Percentiles rank a stretch among this genome's conserved stretches.
These are phyloP conservation scores for Microctonus aethiopoides DNA, from an alignment of 2,888 invertebrate species.

Conservation along the genomic window DNA sequence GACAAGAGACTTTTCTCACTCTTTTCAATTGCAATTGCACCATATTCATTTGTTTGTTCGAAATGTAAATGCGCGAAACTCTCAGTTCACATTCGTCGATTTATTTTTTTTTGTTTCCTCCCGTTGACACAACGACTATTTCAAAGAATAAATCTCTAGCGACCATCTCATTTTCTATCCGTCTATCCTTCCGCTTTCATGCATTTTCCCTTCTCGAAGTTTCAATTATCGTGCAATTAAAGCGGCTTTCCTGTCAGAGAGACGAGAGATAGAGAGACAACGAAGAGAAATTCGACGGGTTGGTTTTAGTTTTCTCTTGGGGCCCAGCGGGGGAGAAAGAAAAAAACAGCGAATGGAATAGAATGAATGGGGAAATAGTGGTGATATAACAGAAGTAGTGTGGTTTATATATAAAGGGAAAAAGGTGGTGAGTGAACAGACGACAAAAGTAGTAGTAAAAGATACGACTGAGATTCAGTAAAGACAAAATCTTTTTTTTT, in stretches of 20 bases:
- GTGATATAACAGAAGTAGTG: too few relatives aligned
- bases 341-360: background rate
- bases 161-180: background rate
- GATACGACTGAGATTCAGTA: background rate
- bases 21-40: conserved; percentile 46
- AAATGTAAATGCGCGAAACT: conserved; percentile 45
- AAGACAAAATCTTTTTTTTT: background rate
- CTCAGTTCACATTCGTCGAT: conserved; percentile 24
- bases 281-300: background rate
- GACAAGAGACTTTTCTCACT: conserved; percentile 28
- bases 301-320: conserved; percentile 18
- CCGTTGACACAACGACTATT: conserved; percentile 21
- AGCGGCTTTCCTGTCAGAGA: conserved; percentile 1
- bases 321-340: conserved; percentile 16
- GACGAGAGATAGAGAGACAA: background rate
- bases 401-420: too few relatives aligned
- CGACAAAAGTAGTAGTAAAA: background rate
- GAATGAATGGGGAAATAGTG: background rate
- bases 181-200: background rate
- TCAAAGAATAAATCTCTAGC: conserved; percentile 20
- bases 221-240: conserved; percentile 24
- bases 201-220: background rate
- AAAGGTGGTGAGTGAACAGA: background rate
- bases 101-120: background rate
- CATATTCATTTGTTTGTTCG: conserved; percentile 59